These are phyloP conservation scores for Lepus americanus DNA, from an alignment of 2,113 vertebrate species.

Conservation along the genomic window DNA sequence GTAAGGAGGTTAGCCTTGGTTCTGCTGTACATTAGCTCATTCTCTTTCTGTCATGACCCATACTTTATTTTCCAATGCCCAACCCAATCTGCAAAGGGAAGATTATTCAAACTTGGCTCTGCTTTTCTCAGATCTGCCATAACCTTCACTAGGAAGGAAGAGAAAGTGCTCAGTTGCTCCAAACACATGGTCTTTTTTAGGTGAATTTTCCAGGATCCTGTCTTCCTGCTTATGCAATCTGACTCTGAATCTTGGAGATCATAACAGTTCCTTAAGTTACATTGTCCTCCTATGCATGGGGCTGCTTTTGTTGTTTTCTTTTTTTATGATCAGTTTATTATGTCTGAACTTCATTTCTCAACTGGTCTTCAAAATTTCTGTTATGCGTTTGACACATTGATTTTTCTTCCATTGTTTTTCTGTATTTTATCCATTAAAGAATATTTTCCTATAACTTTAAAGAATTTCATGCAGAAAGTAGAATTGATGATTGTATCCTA, in stretches of 20 bases:
- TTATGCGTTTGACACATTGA: not conserved
- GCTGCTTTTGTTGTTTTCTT: not conserved
- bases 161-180: not conserved
- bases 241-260: not conserved
- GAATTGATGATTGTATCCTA: not conserved
- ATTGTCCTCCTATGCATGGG: not conserved
- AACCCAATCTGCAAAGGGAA: not conserved
- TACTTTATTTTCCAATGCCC: not conserved
- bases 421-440: not conserved
- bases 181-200: not conserved
- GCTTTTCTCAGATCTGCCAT: not conserved
- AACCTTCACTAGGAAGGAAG: not conserved
- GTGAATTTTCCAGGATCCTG: not conserved
- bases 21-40: not conserved
- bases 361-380: not conserved
- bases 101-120: not conserved
- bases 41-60: not conserved
- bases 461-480: not conserved
- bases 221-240: not conserved
- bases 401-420: constrained; percentile 7
- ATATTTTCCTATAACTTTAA: not conserved
- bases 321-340: not conserved
- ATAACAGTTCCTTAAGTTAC: not conserved
- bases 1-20: not conserved
- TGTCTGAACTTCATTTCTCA: not conserved